Conservation (phyloP, 2,888 invertebrate species). For the Agriotes lineatus region DNA sequence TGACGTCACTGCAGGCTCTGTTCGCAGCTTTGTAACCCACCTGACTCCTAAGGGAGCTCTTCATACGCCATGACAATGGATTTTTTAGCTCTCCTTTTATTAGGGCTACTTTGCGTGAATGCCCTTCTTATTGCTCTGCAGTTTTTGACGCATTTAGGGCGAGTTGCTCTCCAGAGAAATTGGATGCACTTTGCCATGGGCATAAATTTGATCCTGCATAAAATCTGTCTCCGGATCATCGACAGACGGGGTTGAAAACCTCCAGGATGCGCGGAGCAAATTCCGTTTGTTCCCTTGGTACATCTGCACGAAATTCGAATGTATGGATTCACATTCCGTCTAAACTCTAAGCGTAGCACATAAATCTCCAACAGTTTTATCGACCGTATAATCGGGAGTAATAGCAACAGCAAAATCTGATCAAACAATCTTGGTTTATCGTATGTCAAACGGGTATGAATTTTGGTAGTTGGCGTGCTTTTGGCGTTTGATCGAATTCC, state of each 20-base stretch:
- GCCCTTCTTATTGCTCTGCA: not conserved
- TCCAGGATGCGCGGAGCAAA: too few species aligned
- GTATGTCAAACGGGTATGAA: too few species aligned
- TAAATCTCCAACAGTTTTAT: slow-evolving; percentile 23
- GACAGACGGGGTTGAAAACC: slow-evolving; percentile 1
- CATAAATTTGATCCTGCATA: slow-evolving; percentile 25
- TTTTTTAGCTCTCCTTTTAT: slow-evolving; percentile 6
- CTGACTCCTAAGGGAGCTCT: slow-evolving; percentile 2
- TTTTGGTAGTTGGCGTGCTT: too few species aligned
- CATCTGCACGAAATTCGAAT: not conserved
- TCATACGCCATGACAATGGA: not conserved
- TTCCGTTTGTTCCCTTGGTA: slow-evolving; percentile 14
- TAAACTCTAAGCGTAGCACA: slow-evolving; percentile 18
- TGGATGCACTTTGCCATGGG: slow-evolving; percentile 13
- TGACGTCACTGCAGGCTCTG: slow-evolving; percentile 5
- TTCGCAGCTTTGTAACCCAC: slow-evolving; percentile 2
- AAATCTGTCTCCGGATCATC: slow-evolving; percentile 18
- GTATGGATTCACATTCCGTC: slow-evolving; percentile 10
- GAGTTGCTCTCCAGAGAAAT: slow-evolving; percentile 6
- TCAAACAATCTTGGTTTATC: slow-evolving; percentile 7
- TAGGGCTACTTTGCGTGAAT: not conserved
- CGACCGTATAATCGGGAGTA: slow-evolving; percentile 11
- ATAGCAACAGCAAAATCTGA: slow-evolving; percentile 14
- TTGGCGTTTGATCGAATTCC: too few species aligned
- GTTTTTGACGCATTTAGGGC: not conserved